These are phyloP conservation scores for Caenorhabditis doughertyi DNA, from an alignment of 2,888 invertebrate genomes.

Conservation along the genomic window DNA sequence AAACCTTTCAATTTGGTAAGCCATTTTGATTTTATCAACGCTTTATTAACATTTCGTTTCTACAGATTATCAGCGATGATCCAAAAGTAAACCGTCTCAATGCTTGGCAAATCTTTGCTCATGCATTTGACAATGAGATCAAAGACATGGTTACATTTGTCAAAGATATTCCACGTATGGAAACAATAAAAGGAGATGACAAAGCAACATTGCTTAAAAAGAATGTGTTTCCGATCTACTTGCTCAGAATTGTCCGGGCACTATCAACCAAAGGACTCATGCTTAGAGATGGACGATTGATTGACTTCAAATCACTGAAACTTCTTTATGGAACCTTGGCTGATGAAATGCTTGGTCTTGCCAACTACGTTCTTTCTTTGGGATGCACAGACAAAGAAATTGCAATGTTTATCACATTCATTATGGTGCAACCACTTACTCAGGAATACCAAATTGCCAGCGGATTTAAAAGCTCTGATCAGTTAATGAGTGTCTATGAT, in stretches of 20 bases:
- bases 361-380: conserved; percentile 1
- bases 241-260: conserved; percentile 54
- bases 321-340: conserved; percentile 49
- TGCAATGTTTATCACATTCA: conserved; percentile 40
- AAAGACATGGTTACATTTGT: conserved; percentile 50
- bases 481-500: background rate
- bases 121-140: conserved; percentile 24
- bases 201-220: conserved; percentile 59
- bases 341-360: conserved; percentile 39
- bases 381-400: conserved; percentile 54
- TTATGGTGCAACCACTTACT: conserved; percentile 47
- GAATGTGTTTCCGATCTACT: conserved; percentile 40
- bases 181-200: conserved; percentile 25
- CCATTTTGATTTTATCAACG: background rate
- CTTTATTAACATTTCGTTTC: conserved; percentile 7
- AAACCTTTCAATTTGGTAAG: conserved; percentile 31
- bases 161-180: conserved; percentile 55
- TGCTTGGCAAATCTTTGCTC: conserved; percentile 58
- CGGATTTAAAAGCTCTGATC: background rate
- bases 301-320: conserved; percentile 18
- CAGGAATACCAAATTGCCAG: background rate
- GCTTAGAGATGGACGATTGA: conserved; percentile 31
- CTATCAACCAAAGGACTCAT: conserved; percentile 55
- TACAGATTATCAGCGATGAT: conserved; percentile 11
- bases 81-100: conserved; percentile 19